Base-by-base conservation (phyloP, 2,888 invertebrate genomes). In the Nymphalis polychloros region DNA sequence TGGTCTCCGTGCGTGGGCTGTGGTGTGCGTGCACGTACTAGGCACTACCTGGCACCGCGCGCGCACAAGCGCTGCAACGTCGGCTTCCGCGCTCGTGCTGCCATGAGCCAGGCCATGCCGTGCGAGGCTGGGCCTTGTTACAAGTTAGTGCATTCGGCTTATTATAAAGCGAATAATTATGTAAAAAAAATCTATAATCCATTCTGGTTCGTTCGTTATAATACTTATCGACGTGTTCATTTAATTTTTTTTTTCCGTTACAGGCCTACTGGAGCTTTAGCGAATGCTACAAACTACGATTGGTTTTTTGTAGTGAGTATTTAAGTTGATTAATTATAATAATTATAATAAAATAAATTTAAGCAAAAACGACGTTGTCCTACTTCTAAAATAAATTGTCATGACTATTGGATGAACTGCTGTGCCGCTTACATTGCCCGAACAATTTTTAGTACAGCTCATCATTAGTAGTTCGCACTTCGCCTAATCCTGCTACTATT, bases 1-100 rank as follows among this genome's bases (percentile, higher is more conserved):
- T 97, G 97, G 97, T 96, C 96, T 0, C 93, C 95, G 35, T 97
- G 97, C 83, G 86, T 83, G 70, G 96, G 96, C 7, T 95, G 94
- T 48, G 94, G 97, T 0, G 93, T 94, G n/a, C 94, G 96, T 71
- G 95, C 95, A 0, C 94, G 97, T 67, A 94, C 95, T 13, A 90
- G 97, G 0, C 94, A 94, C 76, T 97, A 95, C 84, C 84, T 94
- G 52, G 93, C 85, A 64, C 90, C 93, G 70, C 93, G 93, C 60
- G 95, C 95, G 0, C 93, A 91, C 70, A 96, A 96, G 79, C 93
- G 93, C 64, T 96, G 96, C 78, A 93, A 93, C 81, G 81, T 91
- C 48, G 88, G 90, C 3, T 88, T 78, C 78, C 84, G 89, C 5
- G 86, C 89, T 1, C 76, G 90, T 63, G 87, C 89, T 19, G 75